A percentile compares a stretch with the other conserved stretches of the same genome.
phyloP scores from a whole-genome alignment of 2,888 invertebrate genomes.

The Hirtodrosophila confusa region DNA sequence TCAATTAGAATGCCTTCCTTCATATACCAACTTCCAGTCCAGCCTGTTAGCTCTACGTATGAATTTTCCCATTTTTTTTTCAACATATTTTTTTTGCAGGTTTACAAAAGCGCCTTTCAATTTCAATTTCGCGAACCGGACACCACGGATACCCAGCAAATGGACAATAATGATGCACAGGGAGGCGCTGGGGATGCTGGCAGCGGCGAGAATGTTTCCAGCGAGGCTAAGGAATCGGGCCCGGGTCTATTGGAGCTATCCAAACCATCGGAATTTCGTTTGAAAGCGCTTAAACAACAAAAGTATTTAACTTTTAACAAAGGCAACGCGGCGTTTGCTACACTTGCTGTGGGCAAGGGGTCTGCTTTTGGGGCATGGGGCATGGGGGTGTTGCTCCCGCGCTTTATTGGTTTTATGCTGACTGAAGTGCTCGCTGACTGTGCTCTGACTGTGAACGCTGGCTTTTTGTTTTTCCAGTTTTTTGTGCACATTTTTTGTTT shows the following conservation, averaged over 20 bases:
- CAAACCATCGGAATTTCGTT: constrained; percentile 84
- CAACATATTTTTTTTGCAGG: constrained; percentile 54
- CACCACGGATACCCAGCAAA: constrained; percentile 71
- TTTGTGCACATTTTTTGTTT: constrained; percentile 64
- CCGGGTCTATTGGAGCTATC: constrained; percentile 83
- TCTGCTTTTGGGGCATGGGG: constrained; percentile 4
- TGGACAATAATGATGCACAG: constrained; percentile 66
- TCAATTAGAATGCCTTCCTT: constrained; percentile 74
- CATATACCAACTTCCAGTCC: constrained; percentile 20
- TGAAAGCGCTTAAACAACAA: constrained; percentile 83
- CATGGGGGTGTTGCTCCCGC: constrained; percentile 42
- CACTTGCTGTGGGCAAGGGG: constrained; percentile 13
- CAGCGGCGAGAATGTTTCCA: constrained; percentile 58
- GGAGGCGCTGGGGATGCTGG: constrained; percentile 45
- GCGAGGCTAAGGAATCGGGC: constrained; percentile 71
- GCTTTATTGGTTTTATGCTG: constrained; percentile 76
- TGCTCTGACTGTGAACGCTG: constrained; percentile 59
- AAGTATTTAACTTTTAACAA: constrained; percentile 81
- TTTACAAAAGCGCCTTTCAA: constrained; percentile 83
- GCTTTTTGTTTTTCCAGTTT: constrained; percentile 34
- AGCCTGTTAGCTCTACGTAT: constrained; percentile 41
- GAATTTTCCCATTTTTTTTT: constrained; percentile 27
- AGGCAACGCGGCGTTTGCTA: constrained; percentile 61
- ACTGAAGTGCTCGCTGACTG: constrained; percentile 56
- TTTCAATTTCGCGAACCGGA: constrained; percentile 83